phyloP scores from a whole-genome alignment of 2,797 vertebrate genomes.

The Microchirus variegatus region DNA sequence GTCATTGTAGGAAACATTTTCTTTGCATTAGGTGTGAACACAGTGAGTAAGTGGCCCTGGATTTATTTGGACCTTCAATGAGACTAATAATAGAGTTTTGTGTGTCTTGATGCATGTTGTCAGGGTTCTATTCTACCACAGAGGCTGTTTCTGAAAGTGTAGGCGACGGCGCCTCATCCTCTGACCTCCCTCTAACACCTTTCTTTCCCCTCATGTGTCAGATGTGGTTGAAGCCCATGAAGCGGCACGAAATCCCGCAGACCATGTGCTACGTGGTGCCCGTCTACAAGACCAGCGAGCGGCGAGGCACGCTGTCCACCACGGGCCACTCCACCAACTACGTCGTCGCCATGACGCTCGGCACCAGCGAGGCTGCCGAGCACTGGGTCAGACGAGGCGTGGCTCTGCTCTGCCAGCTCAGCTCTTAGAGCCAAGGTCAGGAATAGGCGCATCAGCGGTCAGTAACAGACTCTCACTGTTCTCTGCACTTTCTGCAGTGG shows the following conservation, averaged over 20 bases:
- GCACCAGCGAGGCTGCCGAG: conserved; percentile 76
- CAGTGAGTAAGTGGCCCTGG: no score
- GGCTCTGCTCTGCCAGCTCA: conserved; percentile 88
- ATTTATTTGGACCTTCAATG: no score
- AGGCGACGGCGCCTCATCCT: no score
- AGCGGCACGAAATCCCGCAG: conserved; percentile 79
- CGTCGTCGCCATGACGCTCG: conserved; percentile 86
- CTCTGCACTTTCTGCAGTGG: no score
- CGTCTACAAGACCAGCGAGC: conserved; percentile 90
- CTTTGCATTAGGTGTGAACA: no score
- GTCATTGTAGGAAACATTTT: no score
- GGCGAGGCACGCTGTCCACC: conserved; percentile 88
- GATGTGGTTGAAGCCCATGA: conserved; percentile 90
- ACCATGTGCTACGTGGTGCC: conserved; percentile 84
- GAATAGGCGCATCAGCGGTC: no score
- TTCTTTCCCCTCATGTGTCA: conserved; percentile 51
- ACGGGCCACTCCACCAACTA: conserved; percentile 91
- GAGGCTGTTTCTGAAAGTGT: no score
- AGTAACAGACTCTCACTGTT: no score
- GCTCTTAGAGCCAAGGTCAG: conserved; percentile 58
- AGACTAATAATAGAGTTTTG: no score
- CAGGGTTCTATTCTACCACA: no score
- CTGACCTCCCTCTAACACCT: background rate
- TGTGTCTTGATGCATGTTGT: no score
- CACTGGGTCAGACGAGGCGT: conserved; percentile 90